Percentiles rank a stretch among this genome's conserved stretches.
Evolutionary conservation across 2,888 invertebrate species (phyloP).

Genomic region (Belgica antarctica): DNA sequence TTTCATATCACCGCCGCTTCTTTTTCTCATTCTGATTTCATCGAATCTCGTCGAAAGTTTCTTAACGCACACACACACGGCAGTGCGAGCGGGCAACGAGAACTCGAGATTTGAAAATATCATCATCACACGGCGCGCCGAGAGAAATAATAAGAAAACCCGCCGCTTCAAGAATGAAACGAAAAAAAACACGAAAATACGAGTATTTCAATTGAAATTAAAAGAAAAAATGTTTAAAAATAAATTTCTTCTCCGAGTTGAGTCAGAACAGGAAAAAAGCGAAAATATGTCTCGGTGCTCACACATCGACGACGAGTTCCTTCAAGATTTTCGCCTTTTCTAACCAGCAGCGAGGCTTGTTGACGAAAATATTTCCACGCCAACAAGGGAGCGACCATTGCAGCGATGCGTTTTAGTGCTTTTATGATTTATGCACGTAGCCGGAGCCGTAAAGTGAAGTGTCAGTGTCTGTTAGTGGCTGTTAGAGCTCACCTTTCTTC

Average conservation of each 20-base stretch:
- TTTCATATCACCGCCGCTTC: not conserved
- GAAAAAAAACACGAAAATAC: conserved; percentile 19
- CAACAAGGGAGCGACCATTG: conserved; percentile 13
- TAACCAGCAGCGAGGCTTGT: not conserved
- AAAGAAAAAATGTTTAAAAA: conserved; percentile 24
- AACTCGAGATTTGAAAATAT: conserved; percentile 9
- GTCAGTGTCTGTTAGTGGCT: not conserved
- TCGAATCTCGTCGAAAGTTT: too few species aligned
- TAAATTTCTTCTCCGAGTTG: conserved; percentile 7
- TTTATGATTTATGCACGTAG: not conserved
- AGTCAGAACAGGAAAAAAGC: not conserved
- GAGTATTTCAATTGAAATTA: conserved; percentile 17
- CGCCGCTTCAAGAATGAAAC: conserved; percentile 3
- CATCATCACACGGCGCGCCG: conserved; percentile 2
- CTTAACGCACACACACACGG: not conserved
- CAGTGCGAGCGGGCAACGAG: too few species aligned
- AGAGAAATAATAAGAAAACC: not conserved
- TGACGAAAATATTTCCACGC: not conserved
- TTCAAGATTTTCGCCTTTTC: not conserved
- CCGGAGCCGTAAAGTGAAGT: not conserved
- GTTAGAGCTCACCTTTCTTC: conserved; percentile 4
- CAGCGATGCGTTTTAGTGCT: not conserved
- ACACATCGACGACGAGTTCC: not conserved
- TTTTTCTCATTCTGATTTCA: not conserved
- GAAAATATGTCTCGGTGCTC: not conserved